Conservation (phyloP, 2,113 vertebrate genomes). For the Sciurus niger region DNA sequence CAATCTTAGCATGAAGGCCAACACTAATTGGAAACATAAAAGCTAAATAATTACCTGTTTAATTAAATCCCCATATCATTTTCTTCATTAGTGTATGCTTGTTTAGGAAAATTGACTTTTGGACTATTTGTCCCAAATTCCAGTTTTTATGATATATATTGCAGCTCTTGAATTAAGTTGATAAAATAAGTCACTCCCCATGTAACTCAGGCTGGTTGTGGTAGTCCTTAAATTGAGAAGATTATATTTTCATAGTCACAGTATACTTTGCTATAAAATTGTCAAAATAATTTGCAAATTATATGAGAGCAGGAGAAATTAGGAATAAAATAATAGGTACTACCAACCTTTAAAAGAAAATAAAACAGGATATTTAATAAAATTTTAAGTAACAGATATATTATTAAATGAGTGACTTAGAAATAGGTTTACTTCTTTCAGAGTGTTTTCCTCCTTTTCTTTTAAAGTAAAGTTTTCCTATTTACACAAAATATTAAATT, state of each 20-base stretch:
- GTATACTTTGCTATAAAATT: conserved; percentile 18
- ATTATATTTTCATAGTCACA: background rate
- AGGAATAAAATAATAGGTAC: background rate
- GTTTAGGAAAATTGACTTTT: conserved; percentile 43
- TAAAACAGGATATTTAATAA: background rate
- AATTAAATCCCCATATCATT: conserved; percentile 32
- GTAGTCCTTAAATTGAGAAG: background rate
- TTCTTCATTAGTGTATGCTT: conserved; percentile 27
- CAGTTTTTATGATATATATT: background rate
- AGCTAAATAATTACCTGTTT: conserved; percentile 44
- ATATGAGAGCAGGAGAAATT: background rate
- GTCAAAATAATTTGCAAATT: conserved; percentile 20
- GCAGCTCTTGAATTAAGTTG: background rate
- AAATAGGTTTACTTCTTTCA: background rate
- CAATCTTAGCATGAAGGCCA: conserved; percentile 5
- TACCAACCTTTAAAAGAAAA: background rate
- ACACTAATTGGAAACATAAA: conserved; percentile 21
- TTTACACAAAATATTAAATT: background rate
- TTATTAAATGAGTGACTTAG: background rate
- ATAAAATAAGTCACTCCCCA: background rate
- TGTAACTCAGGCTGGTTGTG: background rate
- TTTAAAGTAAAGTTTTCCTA: background rate
- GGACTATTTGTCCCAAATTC: background rate
- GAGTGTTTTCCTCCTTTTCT: background rate
- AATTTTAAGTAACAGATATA: background rate